phyloP scores from a whole-genome alignment of 2,888 invertebrate genomes.

The Scrobipalpa atriplicella region DNA sequence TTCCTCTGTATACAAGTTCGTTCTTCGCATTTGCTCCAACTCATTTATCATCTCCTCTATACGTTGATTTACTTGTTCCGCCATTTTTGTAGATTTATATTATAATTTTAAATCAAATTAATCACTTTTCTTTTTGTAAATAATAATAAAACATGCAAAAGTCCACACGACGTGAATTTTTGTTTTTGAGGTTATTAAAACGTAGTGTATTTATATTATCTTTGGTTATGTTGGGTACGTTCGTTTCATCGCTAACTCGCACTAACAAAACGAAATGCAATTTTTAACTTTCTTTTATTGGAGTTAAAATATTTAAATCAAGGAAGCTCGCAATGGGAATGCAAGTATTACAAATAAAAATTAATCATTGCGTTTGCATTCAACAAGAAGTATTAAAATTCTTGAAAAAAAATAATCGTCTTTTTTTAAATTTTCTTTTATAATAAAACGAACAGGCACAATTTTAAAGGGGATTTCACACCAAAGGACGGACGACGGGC shows the following conservation, averaged over 20 bases:
- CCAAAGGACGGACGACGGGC: neutral
- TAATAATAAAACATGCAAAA: neutral
- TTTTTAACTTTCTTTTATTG: no score
- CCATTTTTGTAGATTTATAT: slow-evolving; percentile 80
- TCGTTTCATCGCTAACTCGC: slow-evolving; percentile 2
- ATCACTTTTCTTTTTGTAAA: neutral
- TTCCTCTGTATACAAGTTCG: slow-evolving; percentile 85
- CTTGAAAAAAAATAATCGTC: neutral
- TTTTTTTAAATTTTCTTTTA: neutral
- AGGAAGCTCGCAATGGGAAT: no score
- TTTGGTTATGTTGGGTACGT: slow-evolving; percentile 29
- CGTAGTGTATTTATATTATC: no score
- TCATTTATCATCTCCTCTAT: slow-evolving; percentile 91
- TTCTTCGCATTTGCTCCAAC: slow-evolving; percentile 90
- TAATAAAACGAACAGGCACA: neutral
- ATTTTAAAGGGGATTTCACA: neutral
- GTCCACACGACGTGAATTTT: slow-evolving; percentile 28
- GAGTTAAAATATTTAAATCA: no score
- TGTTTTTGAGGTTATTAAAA: no score
- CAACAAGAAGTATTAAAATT: no score
- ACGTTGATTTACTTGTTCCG: slow-evolving; percentile 90
- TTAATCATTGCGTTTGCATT: no score
- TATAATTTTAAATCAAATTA: neutral
- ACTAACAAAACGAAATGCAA: no score
- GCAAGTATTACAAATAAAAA: no score